Evolutionary conservation across 2,888 invertebrate species (phyloP).

Genomic region (Drosophila lacicola): DNA sequence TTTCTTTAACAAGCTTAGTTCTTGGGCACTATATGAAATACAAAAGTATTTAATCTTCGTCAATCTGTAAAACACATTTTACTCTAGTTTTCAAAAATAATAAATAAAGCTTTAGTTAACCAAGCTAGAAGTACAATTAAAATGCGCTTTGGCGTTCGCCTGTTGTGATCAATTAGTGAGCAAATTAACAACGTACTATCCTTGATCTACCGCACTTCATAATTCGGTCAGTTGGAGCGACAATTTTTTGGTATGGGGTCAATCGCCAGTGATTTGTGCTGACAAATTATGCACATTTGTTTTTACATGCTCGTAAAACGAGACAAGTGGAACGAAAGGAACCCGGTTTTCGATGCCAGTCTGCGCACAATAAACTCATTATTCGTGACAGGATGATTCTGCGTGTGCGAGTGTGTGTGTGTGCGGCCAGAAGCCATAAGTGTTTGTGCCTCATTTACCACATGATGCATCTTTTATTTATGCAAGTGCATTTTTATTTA

Average conservation of each 20-base stretch:
- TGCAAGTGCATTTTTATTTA: constrained; percentile 73
- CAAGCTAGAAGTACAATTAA: background rate
- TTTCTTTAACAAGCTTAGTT: too few relatives aligned
- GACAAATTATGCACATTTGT: constrained; percentile 74
- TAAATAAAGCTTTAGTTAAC: background rate
- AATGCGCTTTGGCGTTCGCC: background rate
- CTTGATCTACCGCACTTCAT: constrained; percentile 28
- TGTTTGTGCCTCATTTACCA: constrained; percentile 64
- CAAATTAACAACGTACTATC: constrained; percentile 52
- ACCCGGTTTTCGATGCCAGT: constrained; percentile 34
- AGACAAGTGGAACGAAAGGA: constrained; percentile 24
- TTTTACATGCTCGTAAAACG: constrained; percentile 48
- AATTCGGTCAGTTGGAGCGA: constrained; percentile 1
- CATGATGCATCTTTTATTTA: constrained; percentile 52
- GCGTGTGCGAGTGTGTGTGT: constrained; percentile 11
- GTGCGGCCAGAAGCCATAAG: constrained; percentile 39
- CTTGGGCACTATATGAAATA: too few relatives aligned
- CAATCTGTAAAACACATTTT: background rate
- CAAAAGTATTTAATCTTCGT: too few relatives aligned
- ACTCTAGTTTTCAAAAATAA: background rate
- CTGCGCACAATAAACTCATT: constrained; percentile 66
- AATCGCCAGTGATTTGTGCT: constrained; percentile 57
- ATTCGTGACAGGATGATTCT: constrained; percentile 57
- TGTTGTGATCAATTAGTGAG: constrained; percentile 55
- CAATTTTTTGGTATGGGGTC: background rate